Conservation (phyloP, 2,888 invertebrate species). For the Perdita meconis region DNA sequence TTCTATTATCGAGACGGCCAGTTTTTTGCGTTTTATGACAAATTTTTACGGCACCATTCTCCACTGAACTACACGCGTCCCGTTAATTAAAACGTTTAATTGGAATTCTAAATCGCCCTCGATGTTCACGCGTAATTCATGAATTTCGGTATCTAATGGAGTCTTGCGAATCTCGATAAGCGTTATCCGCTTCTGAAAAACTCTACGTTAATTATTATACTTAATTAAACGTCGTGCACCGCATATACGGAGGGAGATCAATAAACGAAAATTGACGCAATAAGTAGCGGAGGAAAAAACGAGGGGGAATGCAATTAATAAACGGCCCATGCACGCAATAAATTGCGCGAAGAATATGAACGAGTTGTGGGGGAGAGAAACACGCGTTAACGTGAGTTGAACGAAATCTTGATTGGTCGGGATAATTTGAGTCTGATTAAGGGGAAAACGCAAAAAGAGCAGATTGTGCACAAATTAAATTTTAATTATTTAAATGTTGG, state of each 20-base stretch:
- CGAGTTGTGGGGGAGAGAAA: not conserved
- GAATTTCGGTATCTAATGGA: not conserved
- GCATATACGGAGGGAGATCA: not conserved
- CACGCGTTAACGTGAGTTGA: not conserved
- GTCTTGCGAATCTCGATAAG: not conserved
- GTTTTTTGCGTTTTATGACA: slow-evolving; percentile 8
- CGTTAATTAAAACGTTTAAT: slow-evolving; percentile 24
- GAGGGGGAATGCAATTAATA: not conserved
- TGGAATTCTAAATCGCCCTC: not conserved
- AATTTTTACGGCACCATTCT: slow-evolving; percentile 16
- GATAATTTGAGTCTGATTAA: too few species aligned
- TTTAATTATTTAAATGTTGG: too few species aligned
- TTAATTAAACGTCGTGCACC: slow-evolving; percentile 14
- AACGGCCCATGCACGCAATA: not conserved
- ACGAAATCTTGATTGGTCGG: too few species aligned
- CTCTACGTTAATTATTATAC: not conserved
- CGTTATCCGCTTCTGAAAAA: not conserved
- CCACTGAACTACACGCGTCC: slow-evolving; percentile 11
- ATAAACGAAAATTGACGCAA: slow-evolving; percentile 13
- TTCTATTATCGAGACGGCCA: slow-evolving; percentile 1
- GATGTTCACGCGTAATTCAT: not conserved
- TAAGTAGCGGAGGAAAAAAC: not conserved
- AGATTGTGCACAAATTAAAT: too few species aligned
- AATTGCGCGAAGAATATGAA: not conserved
- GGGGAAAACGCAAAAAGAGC: too few species aligned